These are phyloP conservation scores for Sthenelais limicola DNA, from an alignment of 2,888 invertebrate species.

Conservation along the genomic window DNA sequence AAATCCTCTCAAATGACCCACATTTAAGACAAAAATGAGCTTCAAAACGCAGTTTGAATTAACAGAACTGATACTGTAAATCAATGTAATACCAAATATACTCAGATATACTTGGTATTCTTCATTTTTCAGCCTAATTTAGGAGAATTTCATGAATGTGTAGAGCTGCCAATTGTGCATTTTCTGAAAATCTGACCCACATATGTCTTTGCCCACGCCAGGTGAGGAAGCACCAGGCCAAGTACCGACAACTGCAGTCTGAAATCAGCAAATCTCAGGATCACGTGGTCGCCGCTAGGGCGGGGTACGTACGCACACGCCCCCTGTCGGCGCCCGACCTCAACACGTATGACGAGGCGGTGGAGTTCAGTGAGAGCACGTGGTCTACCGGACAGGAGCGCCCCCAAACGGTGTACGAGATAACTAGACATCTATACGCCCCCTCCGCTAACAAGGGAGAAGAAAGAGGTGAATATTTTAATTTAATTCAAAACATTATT, in stretches of 20 bases:
- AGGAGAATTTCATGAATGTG: background rate
- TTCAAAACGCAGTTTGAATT: too few species aligned
- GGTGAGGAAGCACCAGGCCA: conserved; percentile 59
- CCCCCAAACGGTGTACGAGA: conserved; percentile 19
- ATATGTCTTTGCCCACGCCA: too few species aligned
- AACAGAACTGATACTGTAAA: too few species aligned
- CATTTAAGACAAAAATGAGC: too few species aligned
- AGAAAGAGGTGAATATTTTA: background rate
- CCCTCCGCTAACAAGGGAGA: conserved; percentile 13
- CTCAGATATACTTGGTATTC: too few species aligned
- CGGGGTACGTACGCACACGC: conserved; percentile 61
- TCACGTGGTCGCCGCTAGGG: conserved; percentile 58
- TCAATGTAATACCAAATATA: too few species aligned
- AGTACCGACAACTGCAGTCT: conserved; percentile 56
- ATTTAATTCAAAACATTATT: too few species aligned
- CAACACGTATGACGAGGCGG: conserved; percentile 4
- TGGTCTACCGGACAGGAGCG: conserved; percentile 10
- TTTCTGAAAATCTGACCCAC: background rate
- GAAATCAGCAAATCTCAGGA: conserved; percentile 60
- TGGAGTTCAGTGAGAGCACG: background rate
- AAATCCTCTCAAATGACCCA: too few species aligned
- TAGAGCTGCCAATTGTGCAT: background rate
- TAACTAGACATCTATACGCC: conserved; percentile 10
- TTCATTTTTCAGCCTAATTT: too few species aligned
- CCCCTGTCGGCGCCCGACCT: conserved; percentile 51